Evolutionary conservation across 2,888 invertebrate species (phyloP), one percentile per base, ranked within the genome.

Genomic region (Ophion ellenae): DNA sequence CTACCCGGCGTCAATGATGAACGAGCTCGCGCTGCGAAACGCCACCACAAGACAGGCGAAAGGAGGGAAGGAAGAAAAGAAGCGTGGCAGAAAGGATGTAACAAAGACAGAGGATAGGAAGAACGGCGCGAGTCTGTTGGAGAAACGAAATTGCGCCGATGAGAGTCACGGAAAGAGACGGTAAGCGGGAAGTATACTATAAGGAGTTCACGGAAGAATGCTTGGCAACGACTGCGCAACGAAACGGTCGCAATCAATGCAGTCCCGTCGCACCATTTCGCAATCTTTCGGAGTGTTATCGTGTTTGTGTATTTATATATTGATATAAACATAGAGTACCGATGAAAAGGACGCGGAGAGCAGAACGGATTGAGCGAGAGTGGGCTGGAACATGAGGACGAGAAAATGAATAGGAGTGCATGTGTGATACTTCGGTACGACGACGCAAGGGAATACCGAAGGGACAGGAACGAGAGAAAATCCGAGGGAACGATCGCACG

Each of bases 161-260:
- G 10, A 57, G 57, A 17, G 57, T 57, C 3, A n/a, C n/a, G 2
- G n/a, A n/a, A 57, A 57, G 57, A 57, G 1, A 11, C n/a, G 45
- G 64, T 36, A n/a, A 70, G 57, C 69, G 64, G 64, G 63, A 64
- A 67, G 66, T 47, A 59, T 73, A 81, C 63, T 79, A 45, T 79
- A 79, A 79, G 78, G 81, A 86, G 77, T 75, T 67, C 64, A 73
- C 32, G 64, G 74, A 73, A 76, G 61, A 73, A 79, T 77, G 76
- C 83, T 73, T 77, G 81, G 61, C 83, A 78, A 73, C 75, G 82
- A 84, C 61, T 81, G 83, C 84, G 92, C 92, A 92, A 92, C 93
- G 92, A 90, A 90, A 92, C 92, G 93, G 92, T 91, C 91, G 92
- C 91, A 93, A 93, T 92, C 93, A 92, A 91, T 92, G 91, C 92